Evolutionary conservation across 2,888 invertebrate genomes (phyloP), one percentile per base, ranked within the genome.

Genomic region (Lypha dubia): DNA sequence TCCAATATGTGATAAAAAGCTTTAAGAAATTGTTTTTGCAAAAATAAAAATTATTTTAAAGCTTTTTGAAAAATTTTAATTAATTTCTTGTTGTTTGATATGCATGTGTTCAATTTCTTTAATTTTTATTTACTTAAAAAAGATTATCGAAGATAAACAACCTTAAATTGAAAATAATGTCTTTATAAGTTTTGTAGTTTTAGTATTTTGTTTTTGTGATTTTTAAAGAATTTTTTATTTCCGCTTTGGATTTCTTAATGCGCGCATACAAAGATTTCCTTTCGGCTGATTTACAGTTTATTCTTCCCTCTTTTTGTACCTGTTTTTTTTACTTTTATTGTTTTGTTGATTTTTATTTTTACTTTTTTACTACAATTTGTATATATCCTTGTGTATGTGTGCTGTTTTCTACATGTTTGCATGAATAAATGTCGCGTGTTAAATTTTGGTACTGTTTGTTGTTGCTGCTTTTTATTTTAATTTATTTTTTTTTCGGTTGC

Each of bases 361-460:
- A n/a, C n/a, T n/a, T n/a, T n/a, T n/a, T n/a, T n/a, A n/a, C n/a
- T n/a, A n/a, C n/a, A n/a, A n/a, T 8, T 24, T 74, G 49, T 17
- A 28, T 17, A 3, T 44, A 15, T 6, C 5, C 22, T n/a, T 38
- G 3, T 22, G 1, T 67, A 9, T 22, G 1, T 65, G 11, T 56
- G 3, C 38, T 15, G 32, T n/a, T 13, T 15, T 58, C 28, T 41
- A 22, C 65, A 17, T 41, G 44, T 70, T 17, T 17, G 15, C 5
- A n/a, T 49, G 32, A 9, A 32, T 35, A 3, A 24, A 41, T 65
- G 38, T 32, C 20, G n/a, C n/a, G n/a, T 73, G 49, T 51, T 20
- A 38, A 76, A 70, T 22, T 83, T 38, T 63, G 24, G 20, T 67
- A 60, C 20, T 75, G 41, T 73, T 24, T 28, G 53, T 24, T 28